A percentile compares a stretch with the other conserved stretches of the same genome.
These are phyloP conservation scores for Plebejus anna DNA, from an alignment of 2,888 invertebrate species.

Conservation along the genomic window DNA sequence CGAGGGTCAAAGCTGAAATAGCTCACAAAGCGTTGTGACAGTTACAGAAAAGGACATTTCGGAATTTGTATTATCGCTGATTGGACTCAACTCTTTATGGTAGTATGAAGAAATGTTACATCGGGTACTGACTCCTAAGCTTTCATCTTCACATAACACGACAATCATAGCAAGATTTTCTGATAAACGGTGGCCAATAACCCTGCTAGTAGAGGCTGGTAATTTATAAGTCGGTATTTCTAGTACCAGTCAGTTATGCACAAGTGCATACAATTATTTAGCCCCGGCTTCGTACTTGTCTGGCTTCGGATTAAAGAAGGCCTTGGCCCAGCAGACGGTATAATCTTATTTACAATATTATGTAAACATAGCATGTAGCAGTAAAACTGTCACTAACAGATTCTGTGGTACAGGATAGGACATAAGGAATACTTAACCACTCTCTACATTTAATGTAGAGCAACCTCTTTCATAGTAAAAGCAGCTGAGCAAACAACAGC, in stretches of 20 bases:
- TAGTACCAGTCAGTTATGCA: not conserved
- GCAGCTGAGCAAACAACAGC: not conserved
- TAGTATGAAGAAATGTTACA: too few relatives aligned
- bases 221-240: not conserved
- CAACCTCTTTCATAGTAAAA: not conserved
- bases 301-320: conserved; percentile 25
- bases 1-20: too few relatives aligned
- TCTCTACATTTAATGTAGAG: not conserved
- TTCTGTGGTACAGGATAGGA: too few relatives aligned
- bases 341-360: conserved; percentile 25
- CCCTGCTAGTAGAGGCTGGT: not conserved
- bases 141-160: not conserved
- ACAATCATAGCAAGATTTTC: not conserved
- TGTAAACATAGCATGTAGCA: not conserved
- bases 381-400: not conserved
- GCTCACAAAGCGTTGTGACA: too few relatives aligned
- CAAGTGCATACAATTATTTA: not conserved
- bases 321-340: conserved; percentile 14
- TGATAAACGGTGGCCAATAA: not conserved
- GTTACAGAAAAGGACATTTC: too few relatives aligned
- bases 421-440: not conserved
- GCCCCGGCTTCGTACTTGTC: conserved; percentile 6
- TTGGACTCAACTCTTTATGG: too few relatives aligned
- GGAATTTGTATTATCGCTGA: too few relatives aligned
- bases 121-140: too few relatives aligned